Conservation (phyloP, 2,113 vertebrate genomes). For the Gallinago undulata region DNA sequence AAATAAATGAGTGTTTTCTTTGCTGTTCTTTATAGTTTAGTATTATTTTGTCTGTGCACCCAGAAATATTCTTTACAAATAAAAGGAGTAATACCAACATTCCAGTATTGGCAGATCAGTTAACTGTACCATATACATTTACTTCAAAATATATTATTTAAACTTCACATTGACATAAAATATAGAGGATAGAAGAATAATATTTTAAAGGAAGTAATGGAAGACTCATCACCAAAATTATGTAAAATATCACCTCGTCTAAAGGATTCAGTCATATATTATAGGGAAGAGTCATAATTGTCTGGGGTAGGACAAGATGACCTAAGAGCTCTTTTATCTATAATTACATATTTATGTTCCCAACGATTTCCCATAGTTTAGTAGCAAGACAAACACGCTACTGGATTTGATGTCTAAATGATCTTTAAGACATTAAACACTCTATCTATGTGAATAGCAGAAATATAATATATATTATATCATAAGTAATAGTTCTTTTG, state of each 20-base stretch:
- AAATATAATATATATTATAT: neutral
- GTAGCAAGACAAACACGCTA: neutral
- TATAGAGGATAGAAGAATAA: neutral
- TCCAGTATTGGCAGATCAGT: neutral
- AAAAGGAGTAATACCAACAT: neutral
- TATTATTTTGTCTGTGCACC: neutral
- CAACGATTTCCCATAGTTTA: neutral
- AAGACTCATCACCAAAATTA: neutral
- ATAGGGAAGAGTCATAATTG: neutral
- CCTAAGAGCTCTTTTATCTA: neutral
- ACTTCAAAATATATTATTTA: neutral
- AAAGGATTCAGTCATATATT: neutral
- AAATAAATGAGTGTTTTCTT: neutral
- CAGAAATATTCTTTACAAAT: neutral
- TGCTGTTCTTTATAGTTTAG: neutral
- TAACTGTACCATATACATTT: neutral
- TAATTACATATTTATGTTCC: constrained; percentile 7
- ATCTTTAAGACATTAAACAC: neutral
- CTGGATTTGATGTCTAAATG: neutral
- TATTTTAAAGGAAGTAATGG: neutral
- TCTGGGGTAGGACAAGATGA: neutral
- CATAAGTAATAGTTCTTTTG: neutral
- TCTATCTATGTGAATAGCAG: neutral
- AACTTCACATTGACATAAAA: neutral
- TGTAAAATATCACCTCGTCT: neutral